These are phyloP conservation scores for Oceanodroma leucorhoa DNA, from an alignment of 2,797 vertebrate genomes.

Conservation along the genomic window DNA sequence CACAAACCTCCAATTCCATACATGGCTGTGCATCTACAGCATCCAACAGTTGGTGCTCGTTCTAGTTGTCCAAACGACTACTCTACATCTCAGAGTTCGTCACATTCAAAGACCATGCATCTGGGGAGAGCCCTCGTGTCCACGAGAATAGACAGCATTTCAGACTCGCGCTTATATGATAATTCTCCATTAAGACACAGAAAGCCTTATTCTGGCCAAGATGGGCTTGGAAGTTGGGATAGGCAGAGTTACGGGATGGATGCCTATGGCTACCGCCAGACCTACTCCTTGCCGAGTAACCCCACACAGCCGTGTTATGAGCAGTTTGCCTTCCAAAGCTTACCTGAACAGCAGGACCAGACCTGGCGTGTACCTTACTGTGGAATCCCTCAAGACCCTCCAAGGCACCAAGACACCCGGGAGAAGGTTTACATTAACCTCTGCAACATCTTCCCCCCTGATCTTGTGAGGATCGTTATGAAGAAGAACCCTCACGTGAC, in stretches of 20 bases:
- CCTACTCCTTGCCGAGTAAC: constrained; percentile 78
- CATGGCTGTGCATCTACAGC: constrained; percentile 85
- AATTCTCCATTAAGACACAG: constrained; percentile 80
- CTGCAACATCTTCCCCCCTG: constrained; percentile 96
- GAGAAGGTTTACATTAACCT: constrained; percentile 91
- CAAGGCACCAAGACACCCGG: constrained; percentile 82
- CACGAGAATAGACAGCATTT: constrained; percentile 85
- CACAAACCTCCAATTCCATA: constrained; percentile 86
- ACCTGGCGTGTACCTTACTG: constrained; percentile 84
- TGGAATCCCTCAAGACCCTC: constrained; percentile 79
- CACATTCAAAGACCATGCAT: constrained; percentile 79
- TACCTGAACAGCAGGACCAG: constrained; percentile 86
- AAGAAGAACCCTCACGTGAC: constrained; percentile 90
- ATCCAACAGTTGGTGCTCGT: constrained; percentile 78
- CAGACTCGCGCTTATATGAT: constrained; percentile 89
- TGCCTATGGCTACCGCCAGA: constrained; percentile 81
- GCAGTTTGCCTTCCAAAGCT: constrained; percentile 87
- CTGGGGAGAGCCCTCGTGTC: constrained; percentile 84
- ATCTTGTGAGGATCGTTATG: constrained; percentile 93
- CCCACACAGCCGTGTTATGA: constrained; percentile 81
- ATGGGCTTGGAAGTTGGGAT: constrained; percentile 85
- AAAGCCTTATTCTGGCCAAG: constrained; percentile 80
- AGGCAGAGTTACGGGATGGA: constrained; percentile 75
- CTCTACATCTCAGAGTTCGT: constrained; percentile 72
- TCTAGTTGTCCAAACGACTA: constrained; percentile 91